phyloP scores from a whole-genome alignment of 2,888 invertebrate genomes.

The Tigriopus californicus region DNA sequence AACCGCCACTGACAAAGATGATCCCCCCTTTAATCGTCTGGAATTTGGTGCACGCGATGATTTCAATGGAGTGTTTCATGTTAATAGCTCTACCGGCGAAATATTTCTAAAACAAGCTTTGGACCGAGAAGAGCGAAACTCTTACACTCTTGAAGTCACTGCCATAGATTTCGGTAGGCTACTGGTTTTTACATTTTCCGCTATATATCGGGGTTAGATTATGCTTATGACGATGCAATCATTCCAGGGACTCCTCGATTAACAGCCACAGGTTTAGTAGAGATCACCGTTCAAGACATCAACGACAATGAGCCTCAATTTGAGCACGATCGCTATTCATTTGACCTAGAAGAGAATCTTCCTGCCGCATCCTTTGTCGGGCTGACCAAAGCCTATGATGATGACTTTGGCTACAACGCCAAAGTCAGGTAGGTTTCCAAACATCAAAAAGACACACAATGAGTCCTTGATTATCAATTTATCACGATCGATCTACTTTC shows the following conservation, averaged over 20 bases:
- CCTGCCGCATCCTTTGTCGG: not conserved
- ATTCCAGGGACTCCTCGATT: constrained; percentile 78
- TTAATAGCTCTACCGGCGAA: constrained; percentile 78
- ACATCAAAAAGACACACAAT: too few relatives aligned
- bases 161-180: constrained; percentile 82
- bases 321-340: not conserved
- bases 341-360: not conserved
- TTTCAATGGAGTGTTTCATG: constrained; percentile 62
- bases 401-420: not conserved
- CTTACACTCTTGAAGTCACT: constrained; percentile 45
- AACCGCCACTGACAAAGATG: constrained; percentile 60
- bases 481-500: too few relatives aligned
- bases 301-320: constrained; percentile 31
- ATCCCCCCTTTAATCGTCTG: constrained; percentile 72
- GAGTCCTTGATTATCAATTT: too few relatives aligned
- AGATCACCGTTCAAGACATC: constrained; percentile 74
- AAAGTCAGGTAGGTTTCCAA: not conserved
- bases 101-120: constrained; percentile 61
- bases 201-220: too few relatives aligned
- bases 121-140: constrained; percentile 64
- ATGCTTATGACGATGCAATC: too few relatives aligned
- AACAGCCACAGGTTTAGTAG: constrained; percentile 76
- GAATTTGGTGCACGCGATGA: constrained; percentile 85
- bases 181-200: too few relatives aligned
- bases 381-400: not conserved